These are phyloP conservation scores for Pocillopora damicornis DNA, from an alignment of 64 coral and sea anemone species.

Conservation along the genomic window DNA sequence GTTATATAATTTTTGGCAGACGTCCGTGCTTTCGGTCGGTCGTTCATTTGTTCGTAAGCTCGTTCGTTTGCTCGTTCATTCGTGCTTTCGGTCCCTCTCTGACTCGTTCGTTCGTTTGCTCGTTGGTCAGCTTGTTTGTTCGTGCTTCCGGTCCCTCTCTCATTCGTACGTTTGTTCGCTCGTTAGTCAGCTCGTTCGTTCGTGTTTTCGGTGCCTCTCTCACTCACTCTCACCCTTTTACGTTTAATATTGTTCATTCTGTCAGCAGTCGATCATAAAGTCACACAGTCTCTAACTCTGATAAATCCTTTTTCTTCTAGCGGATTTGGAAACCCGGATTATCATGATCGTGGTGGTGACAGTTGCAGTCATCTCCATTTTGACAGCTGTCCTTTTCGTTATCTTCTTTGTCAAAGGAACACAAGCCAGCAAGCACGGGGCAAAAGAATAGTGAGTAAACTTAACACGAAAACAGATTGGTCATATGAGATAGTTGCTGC, in stretches of 20 bases:
- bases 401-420: constrained; percentile 42
- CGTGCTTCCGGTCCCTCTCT: not conserved
- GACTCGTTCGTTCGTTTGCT: not conserved
- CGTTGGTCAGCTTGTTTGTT: not conserved
- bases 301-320: not conserved
- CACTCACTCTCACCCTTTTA: not conserved
- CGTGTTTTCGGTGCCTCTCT: too few species aligned
- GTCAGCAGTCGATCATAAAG: too few species aligned
- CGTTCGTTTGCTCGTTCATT: not conserved
- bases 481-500: not conserved
- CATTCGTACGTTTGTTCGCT: not conserved
- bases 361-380: not conserved
- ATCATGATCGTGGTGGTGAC: not conserved
- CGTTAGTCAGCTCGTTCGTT: not conserved
- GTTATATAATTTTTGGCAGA: not conserved
- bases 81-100: not conserved
- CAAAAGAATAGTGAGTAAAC: not conserved
- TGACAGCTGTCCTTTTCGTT: constrained; percentile 15
- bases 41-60: not conserved
- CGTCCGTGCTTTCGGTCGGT: not conserved
- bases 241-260: too few species aligned
- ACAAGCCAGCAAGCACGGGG: not conserved
- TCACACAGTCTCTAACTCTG: not conserved
- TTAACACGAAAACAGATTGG: not conserved
- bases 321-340: constrained; percentile 18